A percentile compares a stretch with the other conserved stretches of the same genome.
Evolutionary conservation across 1,140 invertebrate species (phyloP).

Genomic region (Cherax destructor): DNA sequence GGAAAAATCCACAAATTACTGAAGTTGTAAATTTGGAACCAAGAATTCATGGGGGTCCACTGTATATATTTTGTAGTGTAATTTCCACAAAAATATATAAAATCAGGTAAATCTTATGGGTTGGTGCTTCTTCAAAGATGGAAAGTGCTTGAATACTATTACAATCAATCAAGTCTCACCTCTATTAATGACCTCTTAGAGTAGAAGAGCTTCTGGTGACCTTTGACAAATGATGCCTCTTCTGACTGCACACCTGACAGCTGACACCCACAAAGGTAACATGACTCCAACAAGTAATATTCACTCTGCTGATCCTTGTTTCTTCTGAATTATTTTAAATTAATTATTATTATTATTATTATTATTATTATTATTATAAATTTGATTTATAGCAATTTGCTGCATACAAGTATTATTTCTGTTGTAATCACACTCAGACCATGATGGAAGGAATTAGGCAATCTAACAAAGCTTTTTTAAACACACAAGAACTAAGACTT

Average conservation of each 20-base stretch:
- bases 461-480: no score
- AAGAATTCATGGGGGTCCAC: no score
- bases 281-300: conserved; percentile 36
- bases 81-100: no score
- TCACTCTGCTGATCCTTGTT: conserved; percentile 28
- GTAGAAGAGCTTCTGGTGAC: conserved; percentile 44
- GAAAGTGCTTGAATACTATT: no score
- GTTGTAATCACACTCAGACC: no score
- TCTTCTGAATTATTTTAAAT: conserved; percentile 6
- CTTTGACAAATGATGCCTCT: conserved; percentile 58
- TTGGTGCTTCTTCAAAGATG: neutral
- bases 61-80: no score
- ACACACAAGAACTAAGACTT: no score
- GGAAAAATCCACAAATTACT: no score
- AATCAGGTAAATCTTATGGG: neutral
- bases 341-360: neutral
- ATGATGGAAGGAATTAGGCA: no score
- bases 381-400: neutral
- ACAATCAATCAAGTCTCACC: neutral
- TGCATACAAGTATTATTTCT: neutral
- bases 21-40: no score
- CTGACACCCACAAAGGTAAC: conserved; percentile 51
- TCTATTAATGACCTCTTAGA: conserved; percentile 53
- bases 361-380: neutral
- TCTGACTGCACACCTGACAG: conserved; percentile 46